Conservation (phyloP, 2,888 invertebrate species). For the Hedychridium roseum region DNA sequence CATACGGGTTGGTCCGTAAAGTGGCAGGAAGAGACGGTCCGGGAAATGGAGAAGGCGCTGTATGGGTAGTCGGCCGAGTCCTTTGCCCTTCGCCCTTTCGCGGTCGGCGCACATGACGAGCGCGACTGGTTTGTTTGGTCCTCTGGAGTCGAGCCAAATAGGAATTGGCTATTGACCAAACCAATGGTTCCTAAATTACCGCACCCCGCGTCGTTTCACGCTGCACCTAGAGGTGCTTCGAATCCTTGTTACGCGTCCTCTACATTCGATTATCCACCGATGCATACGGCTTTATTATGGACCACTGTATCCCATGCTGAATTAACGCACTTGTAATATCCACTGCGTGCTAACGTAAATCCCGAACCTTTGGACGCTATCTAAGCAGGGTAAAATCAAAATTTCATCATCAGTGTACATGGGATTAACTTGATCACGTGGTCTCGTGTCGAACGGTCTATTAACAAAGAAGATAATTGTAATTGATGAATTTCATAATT, state of each 20-base stretch:
- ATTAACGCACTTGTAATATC: no score
- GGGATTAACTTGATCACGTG: no score
- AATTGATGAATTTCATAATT: no score
- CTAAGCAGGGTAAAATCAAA: no score
- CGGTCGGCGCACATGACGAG: slow-evolving; percentile 24
- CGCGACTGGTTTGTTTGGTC: slow-evolving; percentile 50
- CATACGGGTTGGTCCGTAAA: no score
- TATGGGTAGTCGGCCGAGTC: no score
- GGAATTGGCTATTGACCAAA: slow-evolving; percentile 63
- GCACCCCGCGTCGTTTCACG: slow-evolving; percentile 35
- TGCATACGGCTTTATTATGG: slow-evolving; percentile 57
- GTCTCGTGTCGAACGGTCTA: no score
- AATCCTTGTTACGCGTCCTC: slow-evolving; percentile 57
- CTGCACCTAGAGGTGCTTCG: slow-evolving; percentile 36
- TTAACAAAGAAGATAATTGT: no score
- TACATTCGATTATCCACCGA: slow-evolving; percentile 61
- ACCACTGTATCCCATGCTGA: slow-evolving; percentile 44
- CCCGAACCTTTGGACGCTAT: no score
- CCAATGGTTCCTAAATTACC: slow-evolving; percentile 60
- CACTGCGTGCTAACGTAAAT: slow-evolving; percentile 19
- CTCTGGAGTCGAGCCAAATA: slow-evolving; percentile 59
- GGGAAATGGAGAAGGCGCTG: no score
- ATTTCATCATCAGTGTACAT: no score
- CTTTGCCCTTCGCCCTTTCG: slow-evolving; percentile 33
- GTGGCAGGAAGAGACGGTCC: no score